These are phyloP conservation scores for Pegoplata infirma DNA, from an alignment of 2,888 invertebrate species.

Conservation along the genomic window DNA sequence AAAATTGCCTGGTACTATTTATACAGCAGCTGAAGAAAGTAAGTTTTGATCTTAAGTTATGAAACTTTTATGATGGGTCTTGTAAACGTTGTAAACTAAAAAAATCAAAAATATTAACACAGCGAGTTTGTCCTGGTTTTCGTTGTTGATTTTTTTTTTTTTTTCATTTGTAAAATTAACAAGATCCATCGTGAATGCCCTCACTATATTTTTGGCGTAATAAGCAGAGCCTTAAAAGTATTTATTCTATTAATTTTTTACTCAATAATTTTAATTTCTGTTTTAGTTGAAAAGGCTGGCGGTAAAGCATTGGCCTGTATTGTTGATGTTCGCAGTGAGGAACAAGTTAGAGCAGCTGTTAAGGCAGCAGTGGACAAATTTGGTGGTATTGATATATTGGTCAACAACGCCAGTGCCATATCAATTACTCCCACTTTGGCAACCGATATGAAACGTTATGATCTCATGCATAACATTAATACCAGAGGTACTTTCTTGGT, in stretches of 20 bases:
- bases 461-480: constrained; percentile 96
- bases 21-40: constrained; percentile 90
- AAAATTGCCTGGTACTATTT: constrained; percentile 85
- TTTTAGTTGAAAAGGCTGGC: constrained; percentile 87
- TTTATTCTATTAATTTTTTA: constrained; percentile 4
- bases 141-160: no score
- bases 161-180: no score
- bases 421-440: constrained; percentile 87
- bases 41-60: constrained; percentile 57
- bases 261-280: not conserved
- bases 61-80: no score
- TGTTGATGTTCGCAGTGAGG: constrained; percentile 89
- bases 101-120: no score
- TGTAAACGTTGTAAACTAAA: no score
- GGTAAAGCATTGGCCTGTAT: constrained; percentile 88
- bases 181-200: no score
- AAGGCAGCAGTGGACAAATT: constrained; percentile 86
- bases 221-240: no score
- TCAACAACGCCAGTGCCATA: constrained; percentile 98
- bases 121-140: no score
- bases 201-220: no score
- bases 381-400: constrained; percentile 95
- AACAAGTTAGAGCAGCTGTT: constrained; percentile 83
- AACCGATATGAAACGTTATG: constrained; percentile 97
- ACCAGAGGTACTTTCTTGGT: constrained; percentile 96